phyloP scores from a whole-genome alignment of 2,888 invertebrate genomes.

The Xestia sexstrigata region DNA sequence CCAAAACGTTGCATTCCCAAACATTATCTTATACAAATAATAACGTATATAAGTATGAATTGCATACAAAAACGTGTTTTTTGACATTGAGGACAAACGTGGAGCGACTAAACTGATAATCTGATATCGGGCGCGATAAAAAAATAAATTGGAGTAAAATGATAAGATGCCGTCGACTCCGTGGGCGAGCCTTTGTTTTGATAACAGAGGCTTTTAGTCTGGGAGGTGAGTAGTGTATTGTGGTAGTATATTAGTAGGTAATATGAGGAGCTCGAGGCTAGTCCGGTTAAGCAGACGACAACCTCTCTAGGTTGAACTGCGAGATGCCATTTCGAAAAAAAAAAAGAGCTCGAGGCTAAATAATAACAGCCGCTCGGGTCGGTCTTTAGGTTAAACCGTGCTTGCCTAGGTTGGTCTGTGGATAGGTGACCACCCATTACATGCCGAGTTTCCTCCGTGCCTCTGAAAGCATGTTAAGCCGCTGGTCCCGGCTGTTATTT shows the following conservation, averaged over 20 bases:
- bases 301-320: too few relatives aligned
- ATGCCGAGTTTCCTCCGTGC: too few relatives aligned
- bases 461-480: too few relatives aligned
- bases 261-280: too few relatives aligned
- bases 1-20: conserved; percentile 15
- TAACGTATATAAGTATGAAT: conserved; percentile 38
- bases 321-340: too few relatives aligned
- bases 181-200: conserved; percentile 47
- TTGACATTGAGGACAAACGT: conserved; percentile 69
- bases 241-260: background rate
- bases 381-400: too few relatives aligned
- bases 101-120: conserved; percentile 63
- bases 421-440: too few relatives aligned
- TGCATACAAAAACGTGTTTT: conserved; percentile 67
- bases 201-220: conserved; percentile 33
- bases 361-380: too few relatives aligned
- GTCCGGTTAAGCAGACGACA: too few relatives aligned
- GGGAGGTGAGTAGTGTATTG: background rate
- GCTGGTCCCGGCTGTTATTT: too few relatives aligned
- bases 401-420: too few relatives aligned
- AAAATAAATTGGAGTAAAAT: conserved; percentile 70
- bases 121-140: conserved; percentile 66
- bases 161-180: conserved; percentile 64
- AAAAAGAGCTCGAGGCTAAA: too few relatives aligned
- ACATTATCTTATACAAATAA: conserved; percentile 51